Evolutionary conservation across 2,797 vertebrate genomes (phyloP).

Genomic region (Poecilia picta): DNA sequence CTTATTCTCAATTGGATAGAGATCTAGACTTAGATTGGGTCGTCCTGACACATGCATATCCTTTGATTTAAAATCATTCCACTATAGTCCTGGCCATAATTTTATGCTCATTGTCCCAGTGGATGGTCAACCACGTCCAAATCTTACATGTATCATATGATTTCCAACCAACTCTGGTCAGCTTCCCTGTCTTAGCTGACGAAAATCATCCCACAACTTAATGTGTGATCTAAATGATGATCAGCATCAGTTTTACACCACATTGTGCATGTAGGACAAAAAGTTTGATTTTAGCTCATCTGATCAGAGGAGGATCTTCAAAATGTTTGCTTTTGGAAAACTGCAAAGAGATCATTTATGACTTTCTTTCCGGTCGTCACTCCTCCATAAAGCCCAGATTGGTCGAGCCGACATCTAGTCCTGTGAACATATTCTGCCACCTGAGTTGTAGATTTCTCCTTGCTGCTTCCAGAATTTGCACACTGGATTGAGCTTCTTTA

Average conservation of each 20-base stretch:
- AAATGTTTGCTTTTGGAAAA: neutral
- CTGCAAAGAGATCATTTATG: neutral
- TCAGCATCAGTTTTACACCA: neutral
- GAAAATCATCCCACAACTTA: neutral
- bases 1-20: no score
- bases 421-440: neutral
- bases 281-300: accelerated
- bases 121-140: neutral
- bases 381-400: neutral
- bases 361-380: neutral
- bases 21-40: neutral
- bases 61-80: neutral
- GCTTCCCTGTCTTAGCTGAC: neutral
- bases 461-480: neutral
- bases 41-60: neutral
- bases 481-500: neutral
- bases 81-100: neutral
- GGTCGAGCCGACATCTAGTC: neutral
- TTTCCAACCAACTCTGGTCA: neutral
- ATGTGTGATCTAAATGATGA: neutral
- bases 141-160: neutral
- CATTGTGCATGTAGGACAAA: neutral
- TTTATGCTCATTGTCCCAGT: neutral
- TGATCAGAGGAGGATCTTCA: neutral
- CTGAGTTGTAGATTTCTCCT: neutral